Conservation (phyloP, 2,888 invertebrate genomes). For the Agonopterix arenella region DNA sequence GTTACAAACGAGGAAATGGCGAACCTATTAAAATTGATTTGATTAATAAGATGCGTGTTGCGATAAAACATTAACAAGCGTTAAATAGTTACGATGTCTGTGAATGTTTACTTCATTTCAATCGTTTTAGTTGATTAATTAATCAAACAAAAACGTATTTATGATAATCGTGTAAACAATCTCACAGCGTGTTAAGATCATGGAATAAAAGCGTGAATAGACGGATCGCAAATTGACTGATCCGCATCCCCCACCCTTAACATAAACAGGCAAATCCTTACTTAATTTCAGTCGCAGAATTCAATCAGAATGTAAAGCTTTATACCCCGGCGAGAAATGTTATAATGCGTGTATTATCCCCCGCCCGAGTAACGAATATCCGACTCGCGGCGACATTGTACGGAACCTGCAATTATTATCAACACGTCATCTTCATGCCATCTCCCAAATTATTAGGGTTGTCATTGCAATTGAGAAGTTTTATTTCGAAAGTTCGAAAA, state of each 20-base stretch:
- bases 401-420: conserved; percentile 76
- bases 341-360: conserved; percentile 72
- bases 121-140: background rate
- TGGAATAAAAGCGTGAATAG: conserved; percentile 52
- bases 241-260: conserved; percentile 60
- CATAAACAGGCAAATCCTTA: conserved; percentile 75
- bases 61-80: no score
- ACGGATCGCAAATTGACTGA: conserved; percentile 63
- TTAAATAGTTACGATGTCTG: background rate
- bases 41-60: no score
- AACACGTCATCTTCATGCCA: conserved; percentile 73
- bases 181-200: conserved; percentile 16
- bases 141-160: background rate
- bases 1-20: background rate
- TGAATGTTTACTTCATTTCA: background rate
- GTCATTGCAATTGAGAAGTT: conserved; percentile 18
- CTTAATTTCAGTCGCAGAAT: conserved; percentile 75
- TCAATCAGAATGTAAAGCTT: conserved; percentile 74
- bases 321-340: conserved; percentile 68
- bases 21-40: no score
- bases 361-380: conserved; percentile 44
- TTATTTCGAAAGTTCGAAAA: background rate
- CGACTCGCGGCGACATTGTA: conserved; percentile 52
- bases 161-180: background rate
- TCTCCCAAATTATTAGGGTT: conserved; percentile 57